Evolutionary conservation across 2,797 vertebrate species (phyloP).

Genomic region (Scyliorhinus canicula): DNA sequence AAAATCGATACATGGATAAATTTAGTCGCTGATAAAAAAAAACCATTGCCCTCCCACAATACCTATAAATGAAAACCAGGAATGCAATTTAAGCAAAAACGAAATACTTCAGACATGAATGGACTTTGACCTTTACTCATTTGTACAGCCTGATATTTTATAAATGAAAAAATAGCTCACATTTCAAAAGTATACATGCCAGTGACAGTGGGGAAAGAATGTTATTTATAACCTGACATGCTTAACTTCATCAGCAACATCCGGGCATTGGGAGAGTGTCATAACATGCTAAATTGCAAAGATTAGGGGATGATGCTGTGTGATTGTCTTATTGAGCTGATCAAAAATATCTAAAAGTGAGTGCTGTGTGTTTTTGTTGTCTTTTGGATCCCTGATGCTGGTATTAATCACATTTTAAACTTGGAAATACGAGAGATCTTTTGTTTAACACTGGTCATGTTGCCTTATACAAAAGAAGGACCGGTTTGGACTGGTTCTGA

Average conservation of each 20-base stretch:
- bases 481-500: too few relatives aligned
- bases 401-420: too few relatives aligned
- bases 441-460: too few relatives aligned
- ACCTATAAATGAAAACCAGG: not conserved
- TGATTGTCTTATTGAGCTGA: not conserved
- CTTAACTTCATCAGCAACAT: not conserved
- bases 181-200: not conserved
- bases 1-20: not conserved
- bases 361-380: not conserved
- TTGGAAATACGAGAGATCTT: too few relatives aligned
- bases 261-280: not conserved
- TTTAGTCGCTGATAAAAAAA: not conserved
- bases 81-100: not conserved
- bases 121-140: not conserved
- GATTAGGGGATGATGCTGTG: not conserved
- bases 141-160: not conserved
- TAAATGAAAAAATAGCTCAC: not conserved
- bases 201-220: not conserved
- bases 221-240: not conserved
- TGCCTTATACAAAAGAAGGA: too few relatives aligned
- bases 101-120: constrained; percentile 7
- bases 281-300: not conserved
- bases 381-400: not conserved
- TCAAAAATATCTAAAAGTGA: not conserved
- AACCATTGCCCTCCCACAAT: not conserved